Conservation (phyloP, 2,113 vertebrate genomes). For the Crotophaga sulcirostris region DNA sequence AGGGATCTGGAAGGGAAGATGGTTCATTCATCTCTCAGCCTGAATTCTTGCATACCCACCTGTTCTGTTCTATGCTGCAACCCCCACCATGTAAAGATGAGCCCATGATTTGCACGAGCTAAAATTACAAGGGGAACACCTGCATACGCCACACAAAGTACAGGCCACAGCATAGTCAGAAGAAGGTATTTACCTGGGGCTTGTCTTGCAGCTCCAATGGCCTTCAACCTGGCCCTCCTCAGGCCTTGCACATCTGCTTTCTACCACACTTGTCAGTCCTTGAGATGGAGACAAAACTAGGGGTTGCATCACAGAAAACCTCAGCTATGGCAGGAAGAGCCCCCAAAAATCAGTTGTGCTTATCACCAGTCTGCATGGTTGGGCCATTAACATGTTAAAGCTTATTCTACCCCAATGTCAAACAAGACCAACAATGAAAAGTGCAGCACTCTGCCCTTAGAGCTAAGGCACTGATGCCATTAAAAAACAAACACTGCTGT, state of each 20-base stretch:
- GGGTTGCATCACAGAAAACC: neutral
- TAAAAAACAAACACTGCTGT: slow-evolving; percentile 1
- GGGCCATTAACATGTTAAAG: neutral
- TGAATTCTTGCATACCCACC: slow-evolving; percentile 6
- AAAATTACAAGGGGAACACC: slow-evolving; percentile 42
- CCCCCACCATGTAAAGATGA: neutral
- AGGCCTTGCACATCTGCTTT: neutral
- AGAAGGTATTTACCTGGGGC: neutral
- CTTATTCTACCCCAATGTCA: neutral
- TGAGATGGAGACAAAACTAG: neutral
- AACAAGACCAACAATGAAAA: neutral
- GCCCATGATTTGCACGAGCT: neutral
- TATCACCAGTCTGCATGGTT: neutral
- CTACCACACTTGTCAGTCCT: neutral
- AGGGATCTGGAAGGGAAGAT: neutral
- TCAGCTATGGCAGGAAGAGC: neutral
- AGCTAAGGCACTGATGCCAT: neutral
- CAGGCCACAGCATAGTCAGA: neutral
- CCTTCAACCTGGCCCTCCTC: neutral
- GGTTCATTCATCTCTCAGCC: neutral
- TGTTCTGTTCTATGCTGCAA: slow-evolving; percentile 11
- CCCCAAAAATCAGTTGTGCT: neutral
- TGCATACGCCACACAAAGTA: slow-evolving; percentile 27
- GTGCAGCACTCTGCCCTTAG: neutral
- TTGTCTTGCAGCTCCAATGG: neutral